These are phyloP conservation scores for Centropus bengalensis DNA, from an alignment of 2,113 vertebrate species.

Conservation along the genomic window DNA sequence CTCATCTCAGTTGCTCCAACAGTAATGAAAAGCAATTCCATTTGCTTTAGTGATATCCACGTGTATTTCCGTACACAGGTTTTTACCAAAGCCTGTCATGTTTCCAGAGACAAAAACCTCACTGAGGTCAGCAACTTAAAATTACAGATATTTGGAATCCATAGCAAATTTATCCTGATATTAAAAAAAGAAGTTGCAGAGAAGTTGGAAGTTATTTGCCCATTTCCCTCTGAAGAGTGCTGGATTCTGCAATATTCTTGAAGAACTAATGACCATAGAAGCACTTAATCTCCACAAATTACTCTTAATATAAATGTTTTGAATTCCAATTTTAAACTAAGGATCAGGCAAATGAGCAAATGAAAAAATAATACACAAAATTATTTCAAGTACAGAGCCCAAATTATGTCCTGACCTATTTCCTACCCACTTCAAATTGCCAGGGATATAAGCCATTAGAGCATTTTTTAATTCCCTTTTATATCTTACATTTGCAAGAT, in stretches of 20 bases:
- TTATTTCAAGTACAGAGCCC: not conserved
- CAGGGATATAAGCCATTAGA: not conserved
- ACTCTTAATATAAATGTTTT: not conserved
- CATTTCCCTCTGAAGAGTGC: not conserved
- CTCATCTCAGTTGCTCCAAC: not conserved
- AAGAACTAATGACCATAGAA: not conserved
- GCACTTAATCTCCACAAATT: not conserved
- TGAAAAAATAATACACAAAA: not conserved
- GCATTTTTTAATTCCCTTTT: not conserved
- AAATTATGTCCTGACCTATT: not conserved
- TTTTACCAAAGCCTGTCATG: not conserved
- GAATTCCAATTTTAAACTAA: not conserved
- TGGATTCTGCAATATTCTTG: not conserved
- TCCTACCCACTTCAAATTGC: not conserved
- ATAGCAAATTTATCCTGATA: not conserved
- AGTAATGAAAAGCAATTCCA: not conserved
- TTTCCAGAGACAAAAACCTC: not conserved
- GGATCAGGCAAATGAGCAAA: not conserved
- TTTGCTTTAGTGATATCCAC: not conserved
- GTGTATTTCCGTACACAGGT: not conserved
- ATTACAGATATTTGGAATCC: not conserved
- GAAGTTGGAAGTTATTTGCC: not conserved
- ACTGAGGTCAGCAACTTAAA: not conserved
- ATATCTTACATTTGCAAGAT: not conserved
- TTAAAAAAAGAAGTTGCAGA: not conserved